A percentile compares a stretch with the other conserved stretches of the same genome.
Conservation (phyloP, 1,140 invertebrate genomes). For the Argopecten irradians region DNA sequence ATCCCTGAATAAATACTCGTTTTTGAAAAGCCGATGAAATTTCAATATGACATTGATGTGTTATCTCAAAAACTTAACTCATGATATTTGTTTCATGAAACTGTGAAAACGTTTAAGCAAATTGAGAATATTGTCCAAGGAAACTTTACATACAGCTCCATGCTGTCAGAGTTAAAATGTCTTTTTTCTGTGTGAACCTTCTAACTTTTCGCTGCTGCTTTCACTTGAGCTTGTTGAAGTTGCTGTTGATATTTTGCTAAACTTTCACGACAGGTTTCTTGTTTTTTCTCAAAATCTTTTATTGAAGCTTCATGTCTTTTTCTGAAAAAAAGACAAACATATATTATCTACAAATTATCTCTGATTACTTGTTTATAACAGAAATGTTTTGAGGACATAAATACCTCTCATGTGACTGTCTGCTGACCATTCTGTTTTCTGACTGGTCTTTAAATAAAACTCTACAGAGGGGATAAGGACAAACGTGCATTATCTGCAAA, state of each 20-base stretch:
- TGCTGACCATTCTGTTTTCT: too few relatives aligned
- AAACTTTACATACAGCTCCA: not conserved
- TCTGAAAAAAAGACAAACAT: conserved; percentile 70
- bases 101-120: too few relatives aligned
- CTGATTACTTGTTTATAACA: not conserved
- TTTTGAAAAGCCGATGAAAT: too few relatives aligned
- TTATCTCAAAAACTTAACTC: too few relatives aligned
- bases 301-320: conserved; percentile 87
- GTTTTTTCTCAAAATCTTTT: conserved; percentile 87
- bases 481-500: too few relatives aligned
- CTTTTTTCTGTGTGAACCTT: not conserved
- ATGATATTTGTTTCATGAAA: too few relatives aligned
- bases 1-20: too few relatives aligned
- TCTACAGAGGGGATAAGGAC: too few relatives aligned
- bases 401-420: not conserved
- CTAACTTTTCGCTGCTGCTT: conserved; percentile 75
- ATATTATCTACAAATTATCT: not conserved
- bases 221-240: conserved; percentile 84
- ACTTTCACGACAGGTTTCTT: conserved; percentile 85
- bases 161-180: not conserved
- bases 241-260: conserved; percentile 89
- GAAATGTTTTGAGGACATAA: not conserved
- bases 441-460: too few relatives aligned
- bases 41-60: too few relatives aligned
- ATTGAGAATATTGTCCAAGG: not conserved